Base-by-base conservation (phyloP, 2,888 invertebrate genomes). In the Saturnia japonica region DNA sequence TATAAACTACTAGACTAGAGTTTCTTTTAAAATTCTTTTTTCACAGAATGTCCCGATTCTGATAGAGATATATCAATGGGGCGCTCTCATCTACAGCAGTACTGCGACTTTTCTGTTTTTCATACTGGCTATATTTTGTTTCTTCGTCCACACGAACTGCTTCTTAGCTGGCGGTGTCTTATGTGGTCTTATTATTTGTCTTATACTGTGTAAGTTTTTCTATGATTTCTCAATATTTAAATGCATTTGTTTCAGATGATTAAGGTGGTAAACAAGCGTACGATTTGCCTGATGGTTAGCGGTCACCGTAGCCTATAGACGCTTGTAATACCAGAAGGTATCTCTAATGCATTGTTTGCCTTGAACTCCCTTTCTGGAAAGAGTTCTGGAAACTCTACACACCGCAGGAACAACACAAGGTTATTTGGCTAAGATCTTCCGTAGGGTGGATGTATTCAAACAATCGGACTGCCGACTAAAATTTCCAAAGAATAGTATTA, bases 1-100 rank as follows among this genome's bases (percentile, higher is more conserved):
- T 19, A 47, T 16, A 16, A 45, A 45, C 45, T 45, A 14, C 6
- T 34, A 34, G 34, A 16, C 45, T 11, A 45, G 16, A 19, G 6
- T 16, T 47, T n/a, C 6, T 47, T 47, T 2, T 60, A 12, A 28
- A 34, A 45, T 67, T 25, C 47, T 40, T 9, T 43, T 12, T 68
- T 77, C 75, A 14, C 83, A 91, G 91, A 90, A 90, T 62, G 72
- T 88, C 3, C 89, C 90, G 1, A 67, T 80, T 1, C 76, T 91
- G 0, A 89, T 91, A 51, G 82, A 87, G 64, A 74, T 89, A n/a
- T 91, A 90, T 76, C 89, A 89, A 71, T 91, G 87, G 86, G 87
- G 88, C 0, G 88, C 85, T 0, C 60, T 89, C 2, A 0, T 82
- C 1, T 89, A 90, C 76, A 80, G 86, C 45, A 66, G 40, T 0